These are phyloP conservation scores for Notamacropus eugenii DNA, from an alignment of 2,797 vertebrate genomes.

Conservation along the genomic window DNA sequence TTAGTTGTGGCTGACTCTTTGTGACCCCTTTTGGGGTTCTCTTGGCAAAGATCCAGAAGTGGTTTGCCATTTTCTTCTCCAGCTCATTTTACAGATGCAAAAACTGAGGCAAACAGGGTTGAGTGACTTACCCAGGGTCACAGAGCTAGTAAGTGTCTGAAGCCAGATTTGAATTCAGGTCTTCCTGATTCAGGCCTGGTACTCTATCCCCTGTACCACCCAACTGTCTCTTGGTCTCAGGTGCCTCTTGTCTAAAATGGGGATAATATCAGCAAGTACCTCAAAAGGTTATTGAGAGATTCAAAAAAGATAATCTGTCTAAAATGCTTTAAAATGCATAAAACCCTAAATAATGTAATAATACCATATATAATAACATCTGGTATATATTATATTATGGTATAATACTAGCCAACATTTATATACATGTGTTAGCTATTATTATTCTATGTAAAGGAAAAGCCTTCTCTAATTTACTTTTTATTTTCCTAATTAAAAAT, in stretches of 20 bases:
- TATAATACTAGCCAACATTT: neutral
- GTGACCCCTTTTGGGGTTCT: neutral
- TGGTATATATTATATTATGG: neutral
- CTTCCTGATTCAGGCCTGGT: neutral
- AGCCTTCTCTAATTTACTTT: neutral
- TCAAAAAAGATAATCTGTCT: neutral
- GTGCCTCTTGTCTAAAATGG: neutral
- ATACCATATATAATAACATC: neutral
- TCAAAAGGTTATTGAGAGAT: neutral
- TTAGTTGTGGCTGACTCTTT: neutral
- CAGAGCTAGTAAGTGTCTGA: neutral
- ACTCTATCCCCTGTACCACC: neutral
- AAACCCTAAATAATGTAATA: neutral
- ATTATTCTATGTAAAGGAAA: neutral
- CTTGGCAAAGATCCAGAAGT: neutral
- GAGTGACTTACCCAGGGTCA: neutral
- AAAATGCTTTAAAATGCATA: neutral
- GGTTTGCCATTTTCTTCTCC: neutral
- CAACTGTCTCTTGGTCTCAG: neutral
- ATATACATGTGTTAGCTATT: neutral
- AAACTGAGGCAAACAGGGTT: neutral
- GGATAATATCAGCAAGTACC: neutral
- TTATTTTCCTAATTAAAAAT: neutral
- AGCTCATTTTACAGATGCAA: neutral
- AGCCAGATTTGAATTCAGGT: neutral